Conservation (phyloP, 2,113 vertebrate species). For the Hoplias malabaricus region DNA sequence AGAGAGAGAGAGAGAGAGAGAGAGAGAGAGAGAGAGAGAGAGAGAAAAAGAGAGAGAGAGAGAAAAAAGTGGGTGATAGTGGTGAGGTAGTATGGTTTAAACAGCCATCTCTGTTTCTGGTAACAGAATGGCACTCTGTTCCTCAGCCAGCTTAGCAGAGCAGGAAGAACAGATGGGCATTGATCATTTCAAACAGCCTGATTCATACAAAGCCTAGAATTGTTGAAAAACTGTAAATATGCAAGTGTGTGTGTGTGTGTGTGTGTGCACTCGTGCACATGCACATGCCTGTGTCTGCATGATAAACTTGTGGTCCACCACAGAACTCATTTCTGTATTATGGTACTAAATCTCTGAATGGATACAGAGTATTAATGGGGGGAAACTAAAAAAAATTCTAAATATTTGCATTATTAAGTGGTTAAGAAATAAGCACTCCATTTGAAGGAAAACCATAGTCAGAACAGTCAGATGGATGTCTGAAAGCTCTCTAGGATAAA, state of each 20-base stretch:
- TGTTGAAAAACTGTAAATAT: slow-evolving; percentile 62
- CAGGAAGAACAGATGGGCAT: slow-evolving; percentile 72
- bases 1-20: neutral
- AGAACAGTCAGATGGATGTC: no score
- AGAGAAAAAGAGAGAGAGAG: slow-evolving; percentile 22
- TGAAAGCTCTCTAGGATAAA: no score
- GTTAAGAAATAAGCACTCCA: neutral
- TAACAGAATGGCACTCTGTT: slow-evolving; percentile 76
- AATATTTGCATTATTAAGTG: neutral
- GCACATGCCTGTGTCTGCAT: slow-evolving; percentile 43
- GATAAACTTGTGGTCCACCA: slow-evolving; percentile 27
- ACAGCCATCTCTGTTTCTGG: slow-evolving; percentile 64
- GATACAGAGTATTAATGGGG: no score
- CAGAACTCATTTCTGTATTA: slow-evolving; percentile 35
- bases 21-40: slow-evolving; percentile 11
- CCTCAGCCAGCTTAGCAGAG: slow-evolving; percentile 60
- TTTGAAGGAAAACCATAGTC: no score
- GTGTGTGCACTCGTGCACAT: slow-evolving; percentile 54
- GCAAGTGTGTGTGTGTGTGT: slow-evolving; percentile 20
- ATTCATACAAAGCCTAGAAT: slow-evolving; percentile 65
- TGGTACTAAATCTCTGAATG: neutral
- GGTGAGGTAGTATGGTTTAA: slow-evolving; percentile 51
- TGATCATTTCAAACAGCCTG: slow-evolving; percentile 62
- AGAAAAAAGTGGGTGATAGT: slow-evolving; percentile 41
- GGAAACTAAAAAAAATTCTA: no score